A percentile compares a stretch with the other conserved stretches of the same genome.
phyloP scores from a whole-genome alignment of 2,113 vertebrate genomes.

The Stomatorhinus ivindoensis region DNA sequence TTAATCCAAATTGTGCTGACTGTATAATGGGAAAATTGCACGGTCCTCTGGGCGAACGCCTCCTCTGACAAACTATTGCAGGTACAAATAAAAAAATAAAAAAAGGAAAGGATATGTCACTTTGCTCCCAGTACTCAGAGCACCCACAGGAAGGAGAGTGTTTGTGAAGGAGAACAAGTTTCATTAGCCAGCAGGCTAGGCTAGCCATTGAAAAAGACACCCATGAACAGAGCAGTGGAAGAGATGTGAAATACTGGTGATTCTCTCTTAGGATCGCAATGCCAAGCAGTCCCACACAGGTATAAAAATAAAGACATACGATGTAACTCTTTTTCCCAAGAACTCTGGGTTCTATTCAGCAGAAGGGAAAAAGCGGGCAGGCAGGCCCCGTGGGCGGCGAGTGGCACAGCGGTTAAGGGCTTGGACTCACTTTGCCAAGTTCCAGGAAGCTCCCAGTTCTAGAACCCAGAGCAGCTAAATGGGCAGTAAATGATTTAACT shows the following conservation, averaged over 20 bases:
- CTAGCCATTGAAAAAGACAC: background rate
- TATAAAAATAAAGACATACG: background rate
- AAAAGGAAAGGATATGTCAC: background rate
- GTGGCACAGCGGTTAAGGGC: background rate
- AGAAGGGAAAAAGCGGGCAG: background rate
- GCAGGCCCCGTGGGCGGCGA: background rate
- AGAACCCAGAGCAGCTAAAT: background rate
- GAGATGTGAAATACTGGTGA: background rate
- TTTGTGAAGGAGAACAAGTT: background rate
- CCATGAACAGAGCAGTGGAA: background rate
- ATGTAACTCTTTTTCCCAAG: background rate
- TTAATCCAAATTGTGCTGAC: background rate
- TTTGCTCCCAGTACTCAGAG: background rate
- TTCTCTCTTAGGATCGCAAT: background rate
- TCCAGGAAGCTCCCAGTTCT: background rate
- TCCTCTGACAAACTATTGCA: background rate
- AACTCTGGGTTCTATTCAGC: background rate
- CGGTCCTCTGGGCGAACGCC: background rate
- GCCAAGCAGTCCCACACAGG: background rate
- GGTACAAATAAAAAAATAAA: background rate
- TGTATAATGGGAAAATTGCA: background rate
- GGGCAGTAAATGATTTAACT: background rate
- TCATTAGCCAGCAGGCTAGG: background rate
- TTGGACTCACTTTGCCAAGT: background rate
- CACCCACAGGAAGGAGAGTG: background rate